Percentiles rank a stretch among this genome's conserved stretches.
These are phyloP conservation scores for Diachrysia chrysitis DNA, from an alignment of 2,888 invertebrate species.

Conservation along the genomic window DNA sequence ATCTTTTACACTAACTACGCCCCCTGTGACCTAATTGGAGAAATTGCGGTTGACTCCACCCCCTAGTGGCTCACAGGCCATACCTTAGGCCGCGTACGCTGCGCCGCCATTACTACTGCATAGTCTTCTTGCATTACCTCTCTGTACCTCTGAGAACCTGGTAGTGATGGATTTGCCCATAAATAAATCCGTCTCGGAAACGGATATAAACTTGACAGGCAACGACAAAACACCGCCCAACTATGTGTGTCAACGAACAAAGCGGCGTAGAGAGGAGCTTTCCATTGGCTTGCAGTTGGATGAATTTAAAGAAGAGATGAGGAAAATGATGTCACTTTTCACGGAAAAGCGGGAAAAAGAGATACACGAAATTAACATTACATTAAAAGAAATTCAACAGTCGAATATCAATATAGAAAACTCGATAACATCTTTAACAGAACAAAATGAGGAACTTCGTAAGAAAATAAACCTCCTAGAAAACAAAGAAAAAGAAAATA, in stretches of 20 bases:
- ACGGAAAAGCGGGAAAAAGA: constrained; percentile 5
- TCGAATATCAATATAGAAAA: constrained; percentile 15
- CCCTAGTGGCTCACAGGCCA: neutral
- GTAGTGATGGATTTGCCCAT: neutral
- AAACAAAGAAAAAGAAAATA: constrained; percentile 10
- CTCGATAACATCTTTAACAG: constrained; percentile 11
- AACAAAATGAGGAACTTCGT: constrained; percentile 10
- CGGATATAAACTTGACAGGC: neutral
- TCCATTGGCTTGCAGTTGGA: neutral
- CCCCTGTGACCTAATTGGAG: too few relatives aligned
- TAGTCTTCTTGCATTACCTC: neutral
- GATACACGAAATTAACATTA: constrained; percentile 8
- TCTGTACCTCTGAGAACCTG: neutral
- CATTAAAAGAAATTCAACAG: constrained; percentile 7
- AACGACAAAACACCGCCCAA: constrained; percentile 7
- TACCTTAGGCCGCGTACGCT: neutral
- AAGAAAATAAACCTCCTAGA: constrained; percentile 13
- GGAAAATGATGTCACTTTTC: constrained; percentile 10
- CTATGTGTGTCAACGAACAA: constrained; percentile 10
- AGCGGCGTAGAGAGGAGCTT: constrained; percentile 14
- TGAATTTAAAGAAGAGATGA: constrained; percentile 14
- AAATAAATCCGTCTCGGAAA: constrained; percentile 11
- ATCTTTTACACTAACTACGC: too few relatives aligned
- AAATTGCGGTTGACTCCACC: neutral
- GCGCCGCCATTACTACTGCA: neutral